A percentile compares a stretch with the other conserved stretches of the same genome.
Conservation (phyloP, 2,888 invertebrate genomes). For the Cheilosia scutellata region DNA sequence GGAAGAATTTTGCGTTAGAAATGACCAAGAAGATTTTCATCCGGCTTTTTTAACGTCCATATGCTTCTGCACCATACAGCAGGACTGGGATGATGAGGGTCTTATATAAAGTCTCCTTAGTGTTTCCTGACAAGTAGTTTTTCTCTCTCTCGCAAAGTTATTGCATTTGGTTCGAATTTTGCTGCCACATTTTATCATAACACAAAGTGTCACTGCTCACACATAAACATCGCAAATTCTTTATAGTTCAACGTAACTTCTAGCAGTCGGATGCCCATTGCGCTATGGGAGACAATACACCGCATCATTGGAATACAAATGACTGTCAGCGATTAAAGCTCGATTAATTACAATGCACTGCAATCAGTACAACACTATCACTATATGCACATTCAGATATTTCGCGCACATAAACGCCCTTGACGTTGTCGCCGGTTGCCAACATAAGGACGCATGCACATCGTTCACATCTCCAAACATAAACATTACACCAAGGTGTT, state of each 20-base stretch:
- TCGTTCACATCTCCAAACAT: constrained; percentile 68
- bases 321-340: constrained; percentile 68
- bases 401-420: constrained; percentile 70
- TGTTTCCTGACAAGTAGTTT: too few relatives aligned
- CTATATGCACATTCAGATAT: constrained; percentile 8
- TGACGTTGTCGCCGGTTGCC: constrained; percentile 66
- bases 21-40: too few relatives aligned
- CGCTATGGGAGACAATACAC: constrained; percentile 55
- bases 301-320: constrained; percentile 67
- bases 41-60: too few relatives aligned
- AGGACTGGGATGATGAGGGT: too few relatives aligned
- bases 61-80: too few relatives aligned
- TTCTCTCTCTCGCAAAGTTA: too few relatives aligned
- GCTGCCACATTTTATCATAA: too few relatives aligned
- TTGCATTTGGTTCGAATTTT: too few relatives aligned
- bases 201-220: constrained; percentile 1
- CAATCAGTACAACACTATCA: constrained; percentile 45
- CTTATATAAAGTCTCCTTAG: too few relatives aligned
- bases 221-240: constrained; percentile 25
- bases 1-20: too few relatives aligned
- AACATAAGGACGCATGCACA: constrained; percentile 64
- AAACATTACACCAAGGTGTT: constrained; percentile 73
- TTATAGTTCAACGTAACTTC: constrained; percentile 37
- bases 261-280: constrained; percentile 29
- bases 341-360: constrained; percentile 69